Evolutionary conservation across 1,140 invertebrate species (phyloP), one percentile per base, ranked within the genome.

Genomic region (Holotrichia oblita): DNA sequence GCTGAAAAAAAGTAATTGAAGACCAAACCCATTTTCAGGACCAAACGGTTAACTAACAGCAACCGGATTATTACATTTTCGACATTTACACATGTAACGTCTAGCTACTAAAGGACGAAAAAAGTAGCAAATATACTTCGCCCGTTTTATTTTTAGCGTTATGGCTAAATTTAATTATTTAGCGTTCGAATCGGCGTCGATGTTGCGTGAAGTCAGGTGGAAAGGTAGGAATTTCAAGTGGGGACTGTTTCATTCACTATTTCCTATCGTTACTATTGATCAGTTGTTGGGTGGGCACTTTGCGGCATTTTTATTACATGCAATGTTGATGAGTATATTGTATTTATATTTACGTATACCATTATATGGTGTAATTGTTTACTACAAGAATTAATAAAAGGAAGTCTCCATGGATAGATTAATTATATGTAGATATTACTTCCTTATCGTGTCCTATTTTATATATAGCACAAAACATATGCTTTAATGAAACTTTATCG

Each of bases 201-300:
- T 69, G 61, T 69, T 24, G 27, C 61, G 61, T 34, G 61, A 69
- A 69, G 22, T 22, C 61, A 69, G 22, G 20, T 69, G 61, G 17
- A 74, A 22, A 74, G 10, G 7, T 74, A 22, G 20, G 40, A 48
- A 74, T 74, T 41, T 74, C 22, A 48, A 74, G 42, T 42, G 42
- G 73, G 73, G 10, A 17, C 7, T 74, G 40, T 42, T 74, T 74
- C 73, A 74, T 74, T 41, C 73, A 74, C 42, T 74, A 74, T 41
- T 74, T 74, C 34, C 42, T 74, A 74, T 48, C 61, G 61, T 27
- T 69, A 69, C 61, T 69, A 69, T 69, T 69, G 61, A 69, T 69
- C 61, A 69, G 22, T 22, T 27, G 61, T 27, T 69, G 20, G 61
- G 2, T 27, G 10, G 61, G 22, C 20, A 22, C 12, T 69, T 24